These are phyloP conservation scores for Drosophila watanabei DNA, from an alignment of 1,140 invertebrate genomes.

Conservation along the genomic window DNA sequence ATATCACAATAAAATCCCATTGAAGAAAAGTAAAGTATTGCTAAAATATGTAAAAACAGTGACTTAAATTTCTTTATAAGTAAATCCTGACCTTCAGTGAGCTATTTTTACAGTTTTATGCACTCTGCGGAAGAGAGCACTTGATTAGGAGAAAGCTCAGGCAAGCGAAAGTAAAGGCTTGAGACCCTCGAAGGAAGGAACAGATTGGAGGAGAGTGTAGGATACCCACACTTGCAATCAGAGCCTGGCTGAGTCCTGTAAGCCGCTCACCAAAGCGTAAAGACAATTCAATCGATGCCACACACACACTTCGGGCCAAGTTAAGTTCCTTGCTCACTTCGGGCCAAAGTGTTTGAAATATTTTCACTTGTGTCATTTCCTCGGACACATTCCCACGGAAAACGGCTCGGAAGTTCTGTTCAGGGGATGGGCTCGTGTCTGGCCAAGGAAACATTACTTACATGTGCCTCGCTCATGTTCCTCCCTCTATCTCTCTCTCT, in stretches of 20 bases:
- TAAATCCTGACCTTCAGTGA: slow-evolving; percentile 14
- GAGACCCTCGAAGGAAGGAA: not conserved
- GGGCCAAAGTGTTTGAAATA: slow-evolving; percentile 67
- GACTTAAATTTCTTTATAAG: not conserved
- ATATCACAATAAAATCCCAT: not conserved
- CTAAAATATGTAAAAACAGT: not conserved
- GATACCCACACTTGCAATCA: slow-evolving; percentile 32
- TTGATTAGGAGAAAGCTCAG: slow-evolving; percentile 49
- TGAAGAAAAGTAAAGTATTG: too few relatives aligned
- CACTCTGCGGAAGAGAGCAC: slow-evolving; percentile 33
- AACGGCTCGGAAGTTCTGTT: slow-evolving; percentile 44
- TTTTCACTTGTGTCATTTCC: slow-evolving; percentile 82
- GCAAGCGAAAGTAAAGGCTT: slow-evolving; percentile 48
- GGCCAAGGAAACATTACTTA: slow-evolving; percentile 48
- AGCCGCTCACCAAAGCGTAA: slow-evolving; percentile 64
- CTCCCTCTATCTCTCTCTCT: not conserved
- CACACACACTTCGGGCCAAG: slow-evolving; percentile 24
- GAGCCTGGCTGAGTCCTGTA: slow-evolving; percentile 55
- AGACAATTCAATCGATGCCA: slow-evolving; percentile 76
- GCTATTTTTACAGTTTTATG: slow-evolving; percentile 24
- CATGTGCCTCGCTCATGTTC: slow-evolving; percentile 12
- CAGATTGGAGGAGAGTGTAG: not conserved
- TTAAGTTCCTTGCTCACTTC: slow-evolving; percentile 37
- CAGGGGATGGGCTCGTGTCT: slow-evolving; percentile 48
- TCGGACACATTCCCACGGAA: slow-evolving; percentile 67